Conservation (phyloP, 2,888 invertebrate genomes). For the Conops quadrifasciatus region DNA sequence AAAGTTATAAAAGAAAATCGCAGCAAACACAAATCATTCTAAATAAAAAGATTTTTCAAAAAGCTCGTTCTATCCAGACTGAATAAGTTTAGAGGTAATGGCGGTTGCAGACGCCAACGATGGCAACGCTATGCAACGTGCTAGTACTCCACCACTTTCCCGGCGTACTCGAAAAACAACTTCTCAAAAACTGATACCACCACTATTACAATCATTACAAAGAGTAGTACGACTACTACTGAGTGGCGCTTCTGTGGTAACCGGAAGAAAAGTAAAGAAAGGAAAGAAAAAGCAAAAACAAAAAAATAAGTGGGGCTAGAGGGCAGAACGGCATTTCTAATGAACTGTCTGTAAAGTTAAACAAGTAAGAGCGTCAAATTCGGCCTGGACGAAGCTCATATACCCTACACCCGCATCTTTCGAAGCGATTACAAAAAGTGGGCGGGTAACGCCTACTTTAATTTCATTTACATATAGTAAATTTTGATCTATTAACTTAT, state of each 20-base stretch:
- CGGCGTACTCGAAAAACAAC: too few relatives aligned
- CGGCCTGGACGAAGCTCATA: too few relatives aligned
- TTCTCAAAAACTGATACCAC: too few relatives aligned
- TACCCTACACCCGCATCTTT: too few relatives aligned
- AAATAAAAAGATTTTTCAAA: background rate
- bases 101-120: background rate
- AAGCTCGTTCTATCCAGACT: background rate
- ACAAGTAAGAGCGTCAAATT: too few relatives aligned
- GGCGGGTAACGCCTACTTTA: too few relatives aligned
- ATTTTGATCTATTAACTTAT: too few relatives aligned
- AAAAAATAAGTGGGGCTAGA: background rate
- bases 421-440: too few relatives aligned
- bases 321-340: conserved; percentile 6
- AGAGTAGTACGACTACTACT: conserved; percentile 8
- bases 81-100: background rate
- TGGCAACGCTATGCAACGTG: background rate
- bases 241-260: background rate
- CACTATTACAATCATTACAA: too few relatives aligned
- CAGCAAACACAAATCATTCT: background rate
- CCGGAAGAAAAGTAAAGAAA: background rate
- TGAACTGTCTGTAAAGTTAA: too few relatives aligned
- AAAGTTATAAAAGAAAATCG: conserved; percentile 11
- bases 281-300: background rate
- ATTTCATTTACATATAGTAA: too few relatives aligned
- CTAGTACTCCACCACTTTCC: too few relatives aligned